A percentile compares a stretch with the other conserved stretches of the same genome.
Conservation (phyloP, 2,113 vertebrate species). For the Seriola quinqueradiata region DNA sequence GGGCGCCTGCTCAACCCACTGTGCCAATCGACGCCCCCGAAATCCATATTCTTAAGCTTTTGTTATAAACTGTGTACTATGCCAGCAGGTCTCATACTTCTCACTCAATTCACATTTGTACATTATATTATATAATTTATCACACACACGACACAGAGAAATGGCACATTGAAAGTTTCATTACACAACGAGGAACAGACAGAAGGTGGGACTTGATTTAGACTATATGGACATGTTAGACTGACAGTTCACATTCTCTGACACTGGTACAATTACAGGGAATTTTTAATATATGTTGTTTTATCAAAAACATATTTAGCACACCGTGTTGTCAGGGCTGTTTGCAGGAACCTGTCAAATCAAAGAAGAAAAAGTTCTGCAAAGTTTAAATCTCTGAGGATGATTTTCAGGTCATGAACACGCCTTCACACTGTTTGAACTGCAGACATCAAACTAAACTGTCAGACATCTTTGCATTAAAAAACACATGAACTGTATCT, state of each 20-base stretch:
- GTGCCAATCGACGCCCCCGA: not conserved
- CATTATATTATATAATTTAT: not conserved
- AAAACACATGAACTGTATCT: not conserved
- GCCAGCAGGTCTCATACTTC: not conserved
- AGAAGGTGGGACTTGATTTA: not conserved
- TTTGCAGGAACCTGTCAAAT: not conserved
- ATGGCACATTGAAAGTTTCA: too few species aligned
- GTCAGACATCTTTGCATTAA: not conserved
- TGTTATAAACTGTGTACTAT: not conserved
- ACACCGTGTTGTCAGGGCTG: too few species aligned
- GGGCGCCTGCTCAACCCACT: too few species aligned
- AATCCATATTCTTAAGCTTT: not conserved
- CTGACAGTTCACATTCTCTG: too few species aligned
- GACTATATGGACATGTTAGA: too few species aligned
- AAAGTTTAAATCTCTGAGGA: not conserved
- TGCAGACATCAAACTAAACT: not conserved
- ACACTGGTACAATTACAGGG: too few species aligned
- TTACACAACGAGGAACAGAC: not conserved
- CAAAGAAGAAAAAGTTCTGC: not conserved
- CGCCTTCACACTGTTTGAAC: not conserved
- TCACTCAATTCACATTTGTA: not conserved
- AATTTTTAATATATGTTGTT: too few species aligned
- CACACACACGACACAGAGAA: too few species aligned
- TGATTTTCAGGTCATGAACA: not conserved
- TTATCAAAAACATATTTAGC: too few species aligned